Evolutionary conservation across 2,888 invertebrate species (phyloP), one percentile per base, ranked within the genome.

Genomic region (Maniola hyperantus): DNA sequence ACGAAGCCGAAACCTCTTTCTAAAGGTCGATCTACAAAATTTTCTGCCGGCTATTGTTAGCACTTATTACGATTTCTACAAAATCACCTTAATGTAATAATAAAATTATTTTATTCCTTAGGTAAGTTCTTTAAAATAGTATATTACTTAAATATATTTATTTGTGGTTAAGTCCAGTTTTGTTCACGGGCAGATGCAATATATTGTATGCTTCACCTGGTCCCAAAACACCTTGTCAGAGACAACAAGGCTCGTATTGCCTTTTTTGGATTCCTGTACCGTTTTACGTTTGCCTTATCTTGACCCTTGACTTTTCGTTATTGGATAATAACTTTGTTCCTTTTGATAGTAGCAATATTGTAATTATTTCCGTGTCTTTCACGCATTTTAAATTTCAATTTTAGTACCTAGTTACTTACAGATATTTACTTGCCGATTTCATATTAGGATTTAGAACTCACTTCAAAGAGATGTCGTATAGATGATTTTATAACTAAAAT

Each of bases 131-230:
- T 4, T 10, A 39, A 39, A 39, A 39, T 39, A 39, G 10, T 4
- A 2, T 8, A 39, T 8, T 26, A 39, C 8, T 8, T 39, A 39
- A 39, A 1, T 11, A 39, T 8, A 0, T 39, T 39, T 39, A 50
- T 20, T 18, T 51, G 50, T 39, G 36, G 18, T 50, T 39, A 61
- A 51, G 50, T 61, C 18, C 61, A 65, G 20, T 6, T 10, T 54
- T 15, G 48, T 59, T 26, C 34, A 51, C 69, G 66, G 71, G 80
- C 85, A 84, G 85, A 85, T 87, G 83, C 70, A 46, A 69, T 66
- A 70, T n/a, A n/a, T n/a, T n/a, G n/a, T n/a, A n/a, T 69, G 71
- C 65, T 77, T 74, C 86, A 87, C 82, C 85, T 84, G 84, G 80
- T 76, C 62, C 70, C 66, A 71, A 76, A 81, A 73, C 84, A 87